Evolutionary conservation across 2,797 vertebrate genomes (phyloP).

Genomic region (Gorsachius magnificus): DNA sequence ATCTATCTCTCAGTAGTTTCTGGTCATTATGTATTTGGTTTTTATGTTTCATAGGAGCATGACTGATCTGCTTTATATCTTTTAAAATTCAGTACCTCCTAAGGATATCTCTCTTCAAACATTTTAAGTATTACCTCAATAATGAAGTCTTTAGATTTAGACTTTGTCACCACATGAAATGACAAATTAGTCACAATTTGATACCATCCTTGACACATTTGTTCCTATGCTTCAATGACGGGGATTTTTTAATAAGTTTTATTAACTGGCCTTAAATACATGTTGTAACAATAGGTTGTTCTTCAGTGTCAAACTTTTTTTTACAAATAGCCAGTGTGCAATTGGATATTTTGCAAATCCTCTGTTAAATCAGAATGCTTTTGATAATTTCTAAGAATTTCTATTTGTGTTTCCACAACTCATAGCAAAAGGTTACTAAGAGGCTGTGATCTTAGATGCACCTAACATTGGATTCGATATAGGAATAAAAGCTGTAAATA

Average conservation of each 20-base stretch:
- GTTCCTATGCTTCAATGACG: neutral
- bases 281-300: neutral
- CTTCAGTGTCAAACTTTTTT: neutral
- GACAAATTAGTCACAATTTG: neutral
- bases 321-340: neutral
- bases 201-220: neutral
- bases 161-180: neutral
- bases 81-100: neutral
- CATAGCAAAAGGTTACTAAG: neutral
- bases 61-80: neutral
- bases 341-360: neutral
- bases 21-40: neutral
- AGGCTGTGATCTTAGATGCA: neutral
- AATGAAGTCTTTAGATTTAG: neutral
- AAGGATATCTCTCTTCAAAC: neutral
- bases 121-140: neutral
- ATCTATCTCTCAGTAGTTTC: neutral
- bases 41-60: neutral
- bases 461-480: neutral
- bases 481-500: neutral
- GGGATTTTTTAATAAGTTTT: neutral
- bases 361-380: neutral
- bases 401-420: neutral
- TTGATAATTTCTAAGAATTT: neutral
- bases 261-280: neutral